These are phyloP conservation scores for Spialia ferax DNA, from an alignment of 2,888 invertebrate species.

Conservation along the genomic window DNA sequence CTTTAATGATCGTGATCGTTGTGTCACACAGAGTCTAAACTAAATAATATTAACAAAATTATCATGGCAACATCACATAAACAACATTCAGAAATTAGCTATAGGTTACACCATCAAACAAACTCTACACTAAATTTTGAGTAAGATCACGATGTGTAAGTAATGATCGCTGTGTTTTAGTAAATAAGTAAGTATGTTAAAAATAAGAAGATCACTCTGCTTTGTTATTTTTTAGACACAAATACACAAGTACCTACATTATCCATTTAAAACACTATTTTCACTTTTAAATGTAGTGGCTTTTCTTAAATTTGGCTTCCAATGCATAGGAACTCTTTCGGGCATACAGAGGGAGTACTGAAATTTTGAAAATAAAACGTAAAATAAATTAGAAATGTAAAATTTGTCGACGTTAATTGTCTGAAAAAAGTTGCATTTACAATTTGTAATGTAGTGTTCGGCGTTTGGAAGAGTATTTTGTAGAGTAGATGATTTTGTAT, in stretches of 20 bases:
- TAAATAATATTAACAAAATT: conserved; percentile 60
- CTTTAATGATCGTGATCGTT: conserved; percentile 60
- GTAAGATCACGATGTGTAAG: conserved; percentile 58
- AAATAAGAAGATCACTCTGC: conserved; percentile 28
- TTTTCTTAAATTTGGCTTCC: conserved; percentile 86
- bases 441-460: background rate
- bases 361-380: conserved; percentile 69
- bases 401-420: background rate
- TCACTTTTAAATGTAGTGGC: conserved; percentile 86
- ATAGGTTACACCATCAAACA: conserved; percentile 81
- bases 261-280: conserved; percentile 87
- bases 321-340: conserved; percentile 85
- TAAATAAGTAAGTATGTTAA: conserved; percentile 35
- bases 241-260: conserved; percentile 71
- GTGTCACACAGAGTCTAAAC: conserved; percentile 78
- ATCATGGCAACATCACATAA: conserved; percentile 83
- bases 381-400: conserved; percentile 55
- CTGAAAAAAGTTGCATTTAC: background rate
- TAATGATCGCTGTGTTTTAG: conserved; percentile 40
- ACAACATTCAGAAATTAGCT: conserved; percentile 83
- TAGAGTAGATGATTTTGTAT: conserved; percentile 18
- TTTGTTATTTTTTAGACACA: background rate
- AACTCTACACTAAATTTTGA: conserved; percentile 73
- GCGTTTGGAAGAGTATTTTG: conserved; percentile 12
- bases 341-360: conserved; percentile 87